Conservation (phyloP, 1,140 invertebrate genomes). For the Onthophagus taurus region DNA sequence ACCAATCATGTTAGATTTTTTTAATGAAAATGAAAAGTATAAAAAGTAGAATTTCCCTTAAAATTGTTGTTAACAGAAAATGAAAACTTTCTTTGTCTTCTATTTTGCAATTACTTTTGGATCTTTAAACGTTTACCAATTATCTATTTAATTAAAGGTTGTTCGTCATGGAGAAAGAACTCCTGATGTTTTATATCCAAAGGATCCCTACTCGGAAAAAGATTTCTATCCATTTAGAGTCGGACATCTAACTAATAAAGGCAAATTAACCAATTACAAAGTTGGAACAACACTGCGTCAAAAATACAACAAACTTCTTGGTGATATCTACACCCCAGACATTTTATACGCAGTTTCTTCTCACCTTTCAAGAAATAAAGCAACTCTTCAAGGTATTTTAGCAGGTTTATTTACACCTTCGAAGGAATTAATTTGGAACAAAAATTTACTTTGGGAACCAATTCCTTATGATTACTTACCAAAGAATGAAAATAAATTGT, state of each 20-base stretch:
- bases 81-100: neutral
- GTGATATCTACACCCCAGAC: conserved; percentile 32
- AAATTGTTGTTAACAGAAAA: neutral
- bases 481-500: neutral
- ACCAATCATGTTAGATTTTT: neutral
- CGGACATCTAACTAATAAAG: conserved; percentile 33
- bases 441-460: conserved; percentile 34
- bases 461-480: conserved; percentile 24
- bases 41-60: too few species aligned
- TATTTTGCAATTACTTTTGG: too few species aligned
- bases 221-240: conserved; percentile 5
- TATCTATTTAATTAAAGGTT: too few species aligned
- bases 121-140: too few species aligned
- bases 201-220: conserved; percentile 7
- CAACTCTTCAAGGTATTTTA: conserved; percentile 36
- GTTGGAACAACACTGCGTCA: conserved; percentile 38
- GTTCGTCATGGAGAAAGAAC: conserved; percentile 64
- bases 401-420: conserved; percentile 35
- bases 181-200: conserved; percentile 40
- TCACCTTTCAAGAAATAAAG: conserved; percentile 47
- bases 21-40: too few species aligned
- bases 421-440: conserved; percentile 27
- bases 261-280: conserved; percentile 39
- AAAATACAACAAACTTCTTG: conserved; percentile 39
- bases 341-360: conserved; percentile 45